Evolutionary conservation across 2,888 invertebrate species (phyloP).

Genomic region (Andricus curvator): DNA sequence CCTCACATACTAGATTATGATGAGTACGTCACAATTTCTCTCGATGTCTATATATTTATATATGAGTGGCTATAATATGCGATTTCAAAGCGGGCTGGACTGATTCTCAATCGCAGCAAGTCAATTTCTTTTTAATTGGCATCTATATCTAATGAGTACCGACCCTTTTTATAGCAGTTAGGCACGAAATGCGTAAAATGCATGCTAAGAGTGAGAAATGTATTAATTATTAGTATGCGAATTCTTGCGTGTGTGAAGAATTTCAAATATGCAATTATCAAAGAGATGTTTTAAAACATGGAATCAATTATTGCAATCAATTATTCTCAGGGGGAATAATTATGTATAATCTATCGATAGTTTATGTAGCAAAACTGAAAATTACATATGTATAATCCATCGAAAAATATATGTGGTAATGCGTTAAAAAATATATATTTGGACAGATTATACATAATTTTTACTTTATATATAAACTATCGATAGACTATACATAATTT

Average conservation of each 20-base stretch:
- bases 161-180: background rate
- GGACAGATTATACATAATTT: too few relatives aligned
- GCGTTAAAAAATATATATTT: too few relatives aligned
- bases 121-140: conserved; percentile 29
- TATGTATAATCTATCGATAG: too few relatives aligned
- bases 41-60: background rate
- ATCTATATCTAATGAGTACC: conserved; percentile 20
- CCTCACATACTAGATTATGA: conserved; percentile 32
- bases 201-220: conserved; percentile 2
- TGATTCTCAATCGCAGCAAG: background rate
- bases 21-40: conserved; percentile 34
- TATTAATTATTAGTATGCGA: background rate
- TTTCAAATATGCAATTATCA: background rate
- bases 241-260: background rate
- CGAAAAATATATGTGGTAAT: too few relatives aligned
- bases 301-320: background rate
- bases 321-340: background rate
- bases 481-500: too few relatives aligned
- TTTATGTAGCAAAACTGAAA: too few relatives aligned
- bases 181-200: background rate
- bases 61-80: conserved; percentile 5
- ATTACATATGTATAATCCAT: too few relatives aligned
- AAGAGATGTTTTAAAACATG: background rate
- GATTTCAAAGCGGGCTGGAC: background rate
- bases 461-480: too few relatives aligned